Base-by-base conservation (phyloP, 2,113 vertebrate species). In the Xiphorhynchus elegans region DNA sequence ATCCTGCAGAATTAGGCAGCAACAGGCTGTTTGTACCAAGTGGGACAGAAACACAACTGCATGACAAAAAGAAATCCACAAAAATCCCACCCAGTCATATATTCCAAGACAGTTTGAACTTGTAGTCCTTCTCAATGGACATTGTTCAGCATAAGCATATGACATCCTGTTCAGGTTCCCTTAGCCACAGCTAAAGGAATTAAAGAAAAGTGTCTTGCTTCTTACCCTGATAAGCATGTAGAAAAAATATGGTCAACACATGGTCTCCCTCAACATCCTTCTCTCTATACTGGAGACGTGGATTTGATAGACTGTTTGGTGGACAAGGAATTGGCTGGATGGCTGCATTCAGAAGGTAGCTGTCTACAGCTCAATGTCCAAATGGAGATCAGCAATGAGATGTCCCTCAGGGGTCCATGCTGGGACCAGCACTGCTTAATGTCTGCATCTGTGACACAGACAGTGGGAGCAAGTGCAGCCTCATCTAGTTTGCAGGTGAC, bases 331-430 rank as follows among this genome's bases (percentile, higher is more conserved):
- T 15, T 35, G 20, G 24, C 8, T 69, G 37, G 35, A 40, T 35
- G 40, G 59, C 42, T 0, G 0, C 3, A 80, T 46, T 23, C 50
- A 76, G 33, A 62, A 25, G 4, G 3, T 8, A 56, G 21, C 13
- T 8, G n/a, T 35, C 31, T 5, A 26, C 5, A 11, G 23, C 21
- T 33, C 6, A 7, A 6, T 5, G 15, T 23, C 26, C 18, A 19
- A n/a, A 13, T 13, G 5, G 28, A 49, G 6, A 46, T 11, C 7
- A 7, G 20, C 6, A 18, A 49, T 5, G 3, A 47, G 12, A 17
- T 33, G 13, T 52, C 26, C 8, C 20, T 26, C 24, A 58, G 24
- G 3, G 3, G 21, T 44, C 37, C 3, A 0, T 10, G 21, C 0
- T 21, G 33, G 19, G 15, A 62, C 46, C 9, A 35, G 31, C 7